phyloP scores from a whole-genome alignment of 2,113 vertebrate genomes.

The Seriola aureovittata region DNA sequence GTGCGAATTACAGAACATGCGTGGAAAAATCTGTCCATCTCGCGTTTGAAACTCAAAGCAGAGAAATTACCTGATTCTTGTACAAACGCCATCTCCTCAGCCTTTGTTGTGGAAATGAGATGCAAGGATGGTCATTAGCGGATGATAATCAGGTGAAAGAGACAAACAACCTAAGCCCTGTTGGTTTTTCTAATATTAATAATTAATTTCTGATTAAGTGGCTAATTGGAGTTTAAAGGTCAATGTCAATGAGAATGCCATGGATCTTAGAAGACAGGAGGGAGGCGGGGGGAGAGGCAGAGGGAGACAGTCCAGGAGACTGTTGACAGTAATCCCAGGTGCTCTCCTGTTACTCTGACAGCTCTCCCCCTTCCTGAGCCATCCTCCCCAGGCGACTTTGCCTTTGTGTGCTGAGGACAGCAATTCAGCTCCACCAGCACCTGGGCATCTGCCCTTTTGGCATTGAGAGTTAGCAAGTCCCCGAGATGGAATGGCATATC shows the following conservation, averaged over 20 bases:
- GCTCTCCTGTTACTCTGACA: conserved; percentile 78
- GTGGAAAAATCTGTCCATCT: conserved; percentile 38
- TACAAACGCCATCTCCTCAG: conserved; percentile 58
- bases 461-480: conserved; percentile 72
- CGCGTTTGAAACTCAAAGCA: conserved; percentile 55
- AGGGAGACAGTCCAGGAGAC: conserved; percentile 49
- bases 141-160: conserved; percentile 86
- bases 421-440: conserved; percentile 73
- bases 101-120: conserved; percentile 85
- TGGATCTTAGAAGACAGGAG: conserved; percentile 66
- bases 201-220: conserved; percentile 85
- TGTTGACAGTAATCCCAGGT: conserved; percentile 82
- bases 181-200: conserved; percentile 86
- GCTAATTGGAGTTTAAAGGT: conserved; percentile 87
- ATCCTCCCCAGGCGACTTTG: conserved; percentile 70
- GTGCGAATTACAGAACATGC: conserved; percentile 29
- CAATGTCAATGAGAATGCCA: conserved; percentile 79
- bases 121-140: conserved; percentile 83
- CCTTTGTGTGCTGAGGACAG: conserved; percentile 83
- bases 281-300: conserved; percentile 16
- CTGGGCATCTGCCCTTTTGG: conserved; percentile 81
- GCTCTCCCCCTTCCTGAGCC: conserved; percentile 57
- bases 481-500: conserved; percentile 61
- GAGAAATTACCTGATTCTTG: conserved; percentile 58
- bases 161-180: conserved; percentile 85